These are phyloP conservation scores for Halcyon badia DNA, from an alignment of 2,797 vertebrate species.

Conservation along the genomic window DNA sequence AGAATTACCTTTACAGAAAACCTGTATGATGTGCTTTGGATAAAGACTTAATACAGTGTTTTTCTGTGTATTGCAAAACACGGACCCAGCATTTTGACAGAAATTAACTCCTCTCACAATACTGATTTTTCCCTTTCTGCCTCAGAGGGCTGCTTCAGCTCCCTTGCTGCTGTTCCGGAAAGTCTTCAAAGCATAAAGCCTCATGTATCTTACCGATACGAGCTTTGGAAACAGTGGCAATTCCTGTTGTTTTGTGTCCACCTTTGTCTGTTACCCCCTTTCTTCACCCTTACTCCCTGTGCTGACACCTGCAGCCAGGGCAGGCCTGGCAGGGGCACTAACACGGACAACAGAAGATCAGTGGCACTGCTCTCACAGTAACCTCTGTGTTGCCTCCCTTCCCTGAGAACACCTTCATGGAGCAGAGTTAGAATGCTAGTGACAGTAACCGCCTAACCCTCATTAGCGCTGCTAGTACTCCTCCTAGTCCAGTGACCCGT, in stretches of 20 bases:
- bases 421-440: neutral
- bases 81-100: neutral
- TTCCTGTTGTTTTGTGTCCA: neutral
- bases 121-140: fast-evolving
- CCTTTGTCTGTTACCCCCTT: neutral
- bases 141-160: neutral
- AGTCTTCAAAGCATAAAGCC: neutral
- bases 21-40: neutral
- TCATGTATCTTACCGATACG: fast-evolving
- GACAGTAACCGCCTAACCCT: neutral
- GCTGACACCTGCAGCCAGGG: neutral
- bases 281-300: neutral
- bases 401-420: neutral
- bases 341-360: neutral
- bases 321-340: neutral
- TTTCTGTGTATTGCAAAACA: neutral
- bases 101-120: neutral
- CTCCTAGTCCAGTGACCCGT: neutral
- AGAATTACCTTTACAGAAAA: neutral
- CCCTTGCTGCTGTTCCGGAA: neutral
- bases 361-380: neutral
- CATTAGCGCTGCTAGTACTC: neutral
- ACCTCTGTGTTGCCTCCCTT: neutral
- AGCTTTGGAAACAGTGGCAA: neutral
- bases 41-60: fast-evolving